Conservation (phyloP, 2,888 invertebrate species). For the Ormyrus nitidulus region DNA sequence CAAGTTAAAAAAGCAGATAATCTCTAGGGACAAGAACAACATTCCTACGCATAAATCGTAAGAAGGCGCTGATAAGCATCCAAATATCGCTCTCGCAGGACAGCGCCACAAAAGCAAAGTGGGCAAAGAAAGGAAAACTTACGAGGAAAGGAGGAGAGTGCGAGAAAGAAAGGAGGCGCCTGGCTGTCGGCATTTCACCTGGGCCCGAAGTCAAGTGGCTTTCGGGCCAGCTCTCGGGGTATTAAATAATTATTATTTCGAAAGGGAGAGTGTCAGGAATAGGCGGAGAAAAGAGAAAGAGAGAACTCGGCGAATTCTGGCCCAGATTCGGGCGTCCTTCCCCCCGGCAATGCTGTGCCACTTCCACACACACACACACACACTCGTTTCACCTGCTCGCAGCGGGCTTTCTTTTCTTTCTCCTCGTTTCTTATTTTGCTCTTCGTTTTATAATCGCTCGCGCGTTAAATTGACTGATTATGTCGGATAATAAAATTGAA, state of each 20-base stretch:
- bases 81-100: no score
- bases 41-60: no score
- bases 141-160: background rate
- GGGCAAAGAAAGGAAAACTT: constrained; percentile 16
- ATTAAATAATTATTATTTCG: constrained; percentile 74
- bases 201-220: background rate
- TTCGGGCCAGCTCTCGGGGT: constrained; percentile 47
- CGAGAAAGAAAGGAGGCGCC: constrained; percentile 43
- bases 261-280: constrained; percentile 70
- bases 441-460: constrained; percentile 9
- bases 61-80: no score
- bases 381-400: constrained; percentile 49
- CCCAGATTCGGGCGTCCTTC: constrained; percentile 74
- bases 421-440: background rate
- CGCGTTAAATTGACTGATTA: constrained; percentile 11
- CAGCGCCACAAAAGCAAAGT: background rate
- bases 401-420: constrained; percentile 47
- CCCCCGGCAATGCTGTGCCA: constrained; percentile 73
- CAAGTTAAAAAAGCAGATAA: no score
- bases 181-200: constrained; percentile 48
- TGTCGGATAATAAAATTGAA: constrained; percentile 10
- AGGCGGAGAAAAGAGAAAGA: constrained; percentile 51
- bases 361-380: constrained; percentile 54
- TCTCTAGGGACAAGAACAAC: no score
- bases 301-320: constrained; percentile 60